A percentile compares a stretch with the other conserved stretches of the same genome.
Evolutionary conservation across 2,113 vertebrate species (phyloP).

Genomic region (Penelope pileata): DNA sequence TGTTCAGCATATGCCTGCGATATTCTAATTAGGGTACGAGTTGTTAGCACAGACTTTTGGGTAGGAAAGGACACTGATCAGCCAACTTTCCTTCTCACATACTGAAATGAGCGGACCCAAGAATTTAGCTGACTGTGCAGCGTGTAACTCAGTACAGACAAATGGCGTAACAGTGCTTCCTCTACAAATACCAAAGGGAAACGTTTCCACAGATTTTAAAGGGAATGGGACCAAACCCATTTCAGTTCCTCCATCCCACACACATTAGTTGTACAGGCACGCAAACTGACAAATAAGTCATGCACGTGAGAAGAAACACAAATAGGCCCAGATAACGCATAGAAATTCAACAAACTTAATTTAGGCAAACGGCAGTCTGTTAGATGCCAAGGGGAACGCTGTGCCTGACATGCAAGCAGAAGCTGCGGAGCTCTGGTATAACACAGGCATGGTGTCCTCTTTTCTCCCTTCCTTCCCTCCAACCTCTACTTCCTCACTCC

Average conservation of each 20-base stretch:
- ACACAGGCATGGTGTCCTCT: not conserved
- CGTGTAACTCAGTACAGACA: not conserved
- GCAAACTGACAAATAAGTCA: not conserved
- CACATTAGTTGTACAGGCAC: not conserved
- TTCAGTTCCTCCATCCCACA: not conserved
- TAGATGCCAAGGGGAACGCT: not conserved
- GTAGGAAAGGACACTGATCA: not conserved
- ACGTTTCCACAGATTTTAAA: not conserved
- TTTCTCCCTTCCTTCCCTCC: not conserved
- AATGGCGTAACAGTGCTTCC: not conserved
- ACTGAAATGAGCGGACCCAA: not conserved
- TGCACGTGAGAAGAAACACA: not conserved
- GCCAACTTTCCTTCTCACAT: not conserved
- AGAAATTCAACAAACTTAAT: not conserved
- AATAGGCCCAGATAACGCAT: not conserved
- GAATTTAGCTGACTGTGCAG: not conserved
- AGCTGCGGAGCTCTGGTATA: not conserved
- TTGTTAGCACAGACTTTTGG: not conserved
- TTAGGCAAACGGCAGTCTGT: not conserved
- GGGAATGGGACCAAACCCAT: not conserved
- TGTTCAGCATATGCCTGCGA: not conserved
- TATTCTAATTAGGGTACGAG: not conserved
- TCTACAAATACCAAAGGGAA: not conserved
- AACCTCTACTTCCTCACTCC: not conserved
- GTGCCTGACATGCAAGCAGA: not conserved